These are phyloP conservation scores for Oscheius sp. DNA, from an alignment of 2,888 invertebrate genomes.

Conservation along the genomic window DNA sequence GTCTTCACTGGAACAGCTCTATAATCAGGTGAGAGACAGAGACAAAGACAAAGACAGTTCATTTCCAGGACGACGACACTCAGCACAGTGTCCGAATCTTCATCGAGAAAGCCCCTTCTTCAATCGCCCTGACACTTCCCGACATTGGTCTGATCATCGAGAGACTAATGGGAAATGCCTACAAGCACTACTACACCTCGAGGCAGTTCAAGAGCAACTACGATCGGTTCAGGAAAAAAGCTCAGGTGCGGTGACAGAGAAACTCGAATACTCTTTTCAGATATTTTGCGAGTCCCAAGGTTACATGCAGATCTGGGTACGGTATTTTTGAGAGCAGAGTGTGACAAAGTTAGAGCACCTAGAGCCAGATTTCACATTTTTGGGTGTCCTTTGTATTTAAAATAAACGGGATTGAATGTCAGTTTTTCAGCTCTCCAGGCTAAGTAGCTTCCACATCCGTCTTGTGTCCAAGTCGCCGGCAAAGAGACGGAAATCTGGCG, in stretches of 20 bases:
- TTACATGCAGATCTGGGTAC: background rate
- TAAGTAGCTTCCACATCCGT: constrained; percentile 36
- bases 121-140: constrained; percentile 60
- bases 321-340: background rate
- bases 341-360: too few relatives aligned
- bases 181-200: constrained; percentile 91
- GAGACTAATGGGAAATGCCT: constrained; percentile 97
- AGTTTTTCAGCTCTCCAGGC: constrained; percentile 31
- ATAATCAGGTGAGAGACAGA: constrained; percentile 79
- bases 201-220: constrained; percentile 82
- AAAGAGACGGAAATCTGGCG: constrained; percentile 44
- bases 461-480: constrained; percentile 26
- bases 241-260: constrained; percentile 9
- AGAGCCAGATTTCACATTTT: background rate
- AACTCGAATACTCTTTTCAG: background rate
- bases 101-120: constrained; percentile 76
- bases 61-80: constrained; percentile 89
- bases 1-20: constrained; percentile 93
- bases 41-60: constrained; percentile 73
- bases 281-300: background rate
- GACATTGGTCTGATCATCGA: constrained; percentile 92
- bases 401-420: background rate
- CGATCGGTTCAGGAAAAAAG: constrained; percentile 44
- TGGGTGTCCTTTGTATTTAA: constrained; percentile 12
- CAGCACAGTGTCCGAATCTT: constrained; percentile 95